phyloP scores from a whole-genome alignment of 2,797 vertebrate species.

The Intellagama lesueurii region DNA sequence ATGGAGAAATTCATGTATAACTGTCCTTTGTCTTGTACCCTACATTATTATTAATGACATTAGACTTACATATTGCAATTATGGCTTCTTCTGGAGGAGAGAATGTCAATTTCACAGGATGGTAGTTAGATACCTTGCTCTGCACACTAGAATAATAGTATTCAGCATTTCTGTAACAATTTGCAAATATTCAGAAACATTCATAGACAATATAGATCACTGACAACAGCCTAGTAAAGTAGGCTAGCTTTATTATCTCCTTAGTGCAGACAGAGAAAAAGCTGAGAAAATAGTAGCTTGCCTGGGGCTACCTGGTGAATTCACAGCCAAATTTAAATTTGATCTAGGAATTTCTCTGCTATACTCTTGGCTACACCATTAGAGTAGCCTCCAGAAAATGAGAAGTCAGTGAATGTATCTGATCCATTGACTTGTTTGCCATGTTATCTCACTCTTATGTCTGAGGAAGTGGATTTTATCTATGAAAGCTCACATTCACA shows the following conservation, averaged over 20 bases:
- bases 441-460: too few relatives aligned
- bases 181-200: not conserved
- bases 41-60: not conserved
- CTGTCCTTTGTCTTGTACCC: not conserved
- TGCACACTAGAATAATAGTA: not conserved
- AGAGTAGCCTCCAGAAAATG: not conserved
- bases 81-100: not conserved
- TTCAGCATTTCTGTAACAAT: not conserved
- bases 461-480: too few relatives aligned
- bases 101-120: not conserved
- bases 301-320: not conserved
- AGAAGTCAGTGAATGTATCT: not conserved
- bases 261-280: not conserved
- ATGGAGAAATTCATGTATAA: not conserved
- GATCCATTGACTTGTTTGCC: not conserved
- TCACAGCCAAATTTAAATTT: not conserved
- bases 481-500: too few relatives aligned
- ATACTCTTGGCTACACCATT: not conserved
- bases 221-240: not conserved
- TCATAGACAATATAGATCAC: not conserved
- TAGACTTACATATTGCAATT: not conserved
- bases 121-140: not conserved
- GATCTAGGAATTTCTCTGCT: not conserved
- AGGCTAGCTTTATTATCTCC: not conserved
- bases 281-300: not conserved